Evolutionary conservation across 2,888 invertebrate species (phyloP).

Genomic region (Epicampocera succincta): DNA sequence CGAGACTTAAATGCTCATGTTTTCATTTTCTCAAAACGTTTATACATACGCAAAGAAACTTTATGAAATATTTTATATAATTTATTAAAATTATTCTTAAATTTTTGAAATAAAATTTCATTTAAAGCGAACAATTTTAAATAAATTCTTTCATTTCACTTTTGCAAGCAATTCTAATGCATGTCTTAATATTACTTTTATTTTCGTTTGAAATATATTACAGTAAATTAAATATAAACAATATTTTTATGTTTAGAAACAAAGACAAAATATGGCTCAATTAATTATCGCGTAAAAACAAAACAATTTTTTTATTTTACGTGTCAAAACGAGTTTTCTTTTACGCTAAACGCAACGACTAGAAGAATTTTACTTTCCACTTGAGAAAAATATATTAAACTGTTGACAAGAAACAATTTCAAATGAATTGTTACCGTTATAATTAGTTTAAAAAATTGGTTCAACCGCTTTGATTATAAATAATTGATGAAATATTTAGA

Average conservation of each 20-base stretch:
- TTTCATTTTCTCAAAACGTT: background rate
- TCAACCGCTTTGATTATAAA: background rate
- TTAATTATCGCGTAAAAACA: slow-evolving; percentile 48
- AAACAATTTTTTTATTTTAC: slow-evolving; percentile 14
- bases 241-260: slow-evolving; percentile 7
- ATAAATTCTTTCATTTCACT: too few relatives aligned
- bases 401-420: background rate
- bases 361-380: slow-evolving; percentile 4
- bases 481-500: background rate
- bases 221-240: slow-evolving; percentile 9
- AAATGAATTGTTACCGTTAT: background rate
- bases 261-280: slow-evolving; percentile 47
- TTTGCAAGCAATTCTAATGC: too few relatives aligned
- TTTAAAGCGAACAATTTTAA: too few relatives aligned
- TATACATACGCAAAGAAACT: background rate
- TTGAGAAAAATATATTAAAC: slow-evolving; percentile 16
- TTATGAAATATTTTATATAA: background rate
- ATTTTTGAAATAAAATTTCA: too few relatives aligned
- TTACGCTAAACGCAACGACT: background rate
- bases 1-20: background rate
- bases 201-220: slow-evolving; percentile 26
- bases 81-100: too few relatives aligned
- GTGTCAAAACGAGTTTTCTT: slow-evolving; percentile 15
- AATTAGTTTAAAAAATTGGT: background rate
- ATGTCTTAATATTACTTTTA: slow-evolving; percentile 20